Evolutionary conservation across 2,888 invertebrate genomes (phyloP).

Genomic region (Plagiodera versicolora): DNA sequence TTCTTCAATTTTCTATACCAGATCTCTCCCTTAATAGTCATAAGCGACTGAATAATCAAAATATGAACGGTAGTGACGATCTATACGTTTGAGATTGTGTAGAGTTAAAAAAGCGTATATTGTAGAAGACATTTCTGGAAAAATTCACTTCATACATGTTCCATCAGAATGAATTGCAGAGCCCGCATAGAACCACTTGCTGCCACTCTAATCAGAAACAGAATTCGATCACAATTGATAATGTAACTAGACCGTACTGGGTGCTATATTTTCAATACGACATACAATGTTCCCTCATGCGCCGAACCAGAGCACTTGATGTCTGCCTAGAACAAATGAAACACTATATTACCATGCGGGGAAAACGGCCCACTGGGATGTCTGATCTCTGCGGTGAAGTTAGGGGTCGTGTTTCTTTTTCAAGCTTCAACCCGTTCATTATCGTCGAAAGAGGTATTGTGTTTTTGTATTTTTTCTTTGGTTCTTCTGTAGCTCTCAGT

Average conservation of each 20-base stretch:
- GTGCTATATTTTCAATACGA: slow-evolving; percentile 9
- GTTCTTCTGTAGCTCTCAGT: background rate
- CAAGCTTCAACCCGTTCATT: background rate
- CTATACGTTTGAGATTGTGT: too few relatives aligned
- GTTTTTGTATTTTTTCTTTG: background rate
- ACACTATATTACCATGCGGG: slow-evolving; percentile 8
- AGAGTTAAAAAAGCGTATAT: too few relatives aligned
- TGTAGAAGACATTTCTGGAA: too few relatives aligned
- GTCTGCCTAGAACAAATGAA: slow-evolving; percentile 7
- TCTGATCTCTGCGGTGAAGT: background rate
- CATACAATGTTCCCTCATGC: slow-evolving; percentile 10
- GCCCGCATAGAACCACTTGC: background rate
- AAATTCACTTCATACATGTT: too few relatives aligned
- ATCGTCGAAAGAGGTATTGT: background rate
- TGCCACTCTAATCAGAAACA: background rate
- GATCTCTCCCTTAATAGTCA: too few relatives aligned
- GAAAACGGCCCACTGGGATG: background rate
- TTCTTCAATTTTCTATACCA: too few relatives aligned
- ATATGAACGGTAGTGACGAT: too few relatives aligned
- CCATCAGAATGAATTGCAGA: too few relatives aligned
- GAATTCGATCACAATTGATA: slow-evolving; percentile 1
- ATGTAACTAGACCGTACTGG: background rate
- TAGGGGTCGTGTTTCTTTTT: background rate
- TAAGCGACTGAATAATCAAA: too few relatives aligned
- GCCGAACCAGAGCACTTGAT: background rate